Conservation (phyloP, 2,888 invertebrate species). For the Phalera bucephala region DNA sequence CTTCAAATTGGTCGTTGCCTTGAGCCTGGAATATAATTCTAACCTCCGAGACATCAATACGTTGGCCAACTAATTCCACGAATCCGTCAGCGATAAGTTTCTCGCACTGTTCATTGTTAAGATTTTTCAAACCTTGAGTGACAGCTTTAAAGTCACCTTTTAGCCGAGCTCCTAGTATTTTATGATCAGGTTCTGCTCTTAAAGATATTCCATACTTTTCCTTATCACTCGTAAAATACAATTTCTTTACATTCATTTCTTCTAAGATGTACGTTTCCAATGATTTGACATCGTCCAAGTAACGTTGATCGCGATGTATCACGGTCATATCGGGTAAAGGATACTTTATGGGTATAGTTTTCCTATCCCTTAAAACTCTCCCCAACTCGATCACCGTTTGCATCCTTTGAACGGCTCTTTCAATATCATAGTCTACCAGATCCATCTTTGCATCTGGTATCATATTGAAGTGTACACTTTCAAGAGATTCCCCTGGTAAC, state of each 20-base stretch:
- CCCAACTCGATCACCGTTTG: slow-evolving; percentile 97
- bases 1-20: slow-evolving; percentile 90
- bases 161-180: slow-evolving; percentile 92
- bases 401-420: slow-evolving; percentile 95
- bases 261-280: slow-evolving; percentile 93
- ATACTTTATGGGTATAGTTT: slow-evolving; percentile 97
- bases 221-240: slow-evolving; percentile 95
- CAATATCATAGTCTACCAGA: slow-evolving; percentile 93
- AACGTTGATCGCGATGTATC: slow-evolving; percentile 92
- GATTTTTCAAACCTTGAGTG: slow-evolving; percentile 89
- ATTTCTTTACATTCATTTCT: slow-evolving; percentile 94
- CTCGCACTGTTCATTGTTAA: slow-evolving; percentile 91
- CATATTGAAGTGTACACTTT: slow-evolving; percentile 96
- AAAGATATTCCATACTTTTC: slow-evolving; percentile 95
- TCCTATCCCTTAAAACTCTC: slow-evolving; percentile 95
- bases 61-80: slow-evolving; percentile 89
- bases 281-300: slow-evolving; percentile 89
- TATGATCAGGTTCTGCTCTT: slow-evolving; percentile 97
- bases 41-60: slow-evolving; percentile 89
- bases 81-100: slow-evolving; percentile 87
- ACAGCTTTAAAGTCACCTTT: slow-evolving; percentile 96
- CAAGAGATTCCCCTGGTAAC: slow-evolving; percentile 77
- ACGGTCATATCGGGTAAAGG: slow-evolving; percentile 98
- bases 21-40: slow-evolving; percentile 91
- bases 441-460: slow-evolving; percentile 88